Base-by-base conservation (phyloP, 2,888 invertebrate species). In the Malthinus seriepunctatus region DNA sequence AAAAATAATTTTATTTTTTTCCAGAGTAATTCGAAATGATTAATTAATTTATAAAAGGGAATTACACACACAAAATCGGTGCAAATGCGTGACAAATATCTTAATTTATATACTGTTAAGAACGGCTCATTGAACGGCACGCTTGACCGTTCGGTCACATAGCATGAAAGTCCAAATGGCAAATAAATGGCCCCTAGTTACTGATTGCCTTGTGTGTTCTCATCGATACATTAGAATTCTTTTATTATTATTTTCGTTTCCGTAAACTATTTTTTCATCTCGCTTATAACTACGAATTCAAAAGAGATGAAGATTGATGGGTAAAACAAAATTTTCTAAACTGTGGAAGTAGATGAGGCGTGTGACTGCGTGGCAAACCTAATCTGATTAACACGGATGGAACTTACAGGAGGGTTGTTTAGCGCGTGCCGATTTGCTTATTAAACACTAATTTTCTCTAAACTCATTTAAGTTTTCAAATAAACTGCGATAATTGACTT, bases 351-450 rank as follows among this genome's bases (percentile, higher is more conserved):
- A 71, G 73, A 75, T 74, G 76, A 73, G 73, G 74, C 77, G 76
- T 76, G 76, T 73, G 75, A 76, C 76, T 72, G 73, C 73, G 74
- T 70, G 73, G 76, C 76, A 71, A 68, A 67, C 63, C 72, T 74
- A 77, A 78, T 72, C 70, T 71, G 74, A 76, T 78, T 78, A 76
- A 70, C 72, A 71, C 70, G 73, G 70, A 67, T 63, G 65, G 68
- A 73, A 70, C 68, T 66, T 67, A 55, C 56, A 69, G 67, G 67
- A 67, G 71, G 69, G 61, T 59, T 58, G 39, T 46, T 48, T 57
- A 62, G 64, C 73, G 71, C 70, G 73, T 74, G 73, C 69, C 69
- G 72, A 67, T 66, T 63, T 69, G 73, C 72, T 63, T 70, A 76
- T 77, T 76, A 77, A 78, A 71, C 60, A 62, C 61, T 65, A 69